These are phyloP conservation scores for Drosophila pruinosa DNA, from an alignment of 1,140 invertebrate genomes.

Conservation along the genomic window DNA sequence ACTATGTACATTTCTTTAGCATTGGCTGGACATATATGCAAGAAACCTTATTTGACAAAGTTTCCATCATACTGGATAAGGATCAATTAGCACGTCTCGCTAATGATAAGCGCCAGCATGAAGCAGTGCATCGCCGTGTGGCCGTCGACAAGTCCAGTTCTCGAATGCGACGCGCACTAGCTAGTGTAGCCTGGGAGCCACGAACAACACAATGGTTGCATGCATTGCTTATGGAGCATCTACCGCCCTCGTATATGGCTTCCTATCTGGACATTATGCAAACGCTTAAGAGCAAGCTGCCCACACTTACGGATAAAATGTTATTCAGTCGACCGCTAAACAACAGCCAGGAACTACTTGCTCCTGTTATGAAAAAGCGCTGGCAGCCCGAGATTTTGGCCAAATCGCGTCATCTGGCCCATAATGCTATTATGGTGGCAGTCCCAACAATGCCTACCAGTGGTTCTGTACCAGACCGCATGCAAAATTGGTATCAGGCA, in stretches of 20 bases:
- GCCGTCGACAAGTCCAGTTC: conserved; percentile 89
- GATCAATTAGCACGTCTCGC: conserved; percentile 89
- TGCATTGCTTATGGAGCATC: conserved; percentile 87
- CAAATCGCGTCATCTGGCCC: conserved; percentile 87
- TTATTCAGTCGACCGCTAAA: conserved; percentile 85
- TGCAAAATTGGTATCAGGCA: conserved; percentile 88
- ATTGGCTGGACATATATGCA: conserved; percentile 88
- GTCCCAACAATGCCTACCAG: conserved; percentile 86
- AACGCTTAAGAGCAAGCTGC: conserved; percentile 89
- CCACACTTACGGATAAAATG: conserved; percentile 91
- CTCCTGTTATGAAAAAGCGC: conserved; percentile 88
- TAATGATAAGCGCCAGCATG: conserved; percentile 84
- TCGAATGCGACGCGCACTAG: conserved; percentile 87
- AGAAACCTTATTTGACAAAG: conserved; percentile 87
- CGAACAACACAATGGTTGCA: conserved; percentile 92
- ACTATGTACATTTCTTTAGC: conserved; percentile 76
- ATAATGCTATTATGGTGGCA: conserved; percentile 89
- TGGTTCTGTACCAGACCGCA: conserved; percentile 84
- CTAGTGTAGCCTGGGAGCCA: conserved; percentile 88
- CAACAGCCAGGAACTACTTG: conserved; percentile 84
- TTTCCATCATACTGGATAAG: conserved; percentile 87
- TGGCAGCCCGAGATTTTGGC: conserved; percentile 88
- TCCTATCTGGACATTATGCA: conserved; percentile 92
- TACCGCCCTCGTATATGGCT: conserved; percentile 87
- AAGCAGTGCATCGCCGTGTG: conserved; percentile 87